Base-by-base conservation (phyloP, 2,888 invertebrate species). In the Scaptomyza cyrtandrae region DNA sequence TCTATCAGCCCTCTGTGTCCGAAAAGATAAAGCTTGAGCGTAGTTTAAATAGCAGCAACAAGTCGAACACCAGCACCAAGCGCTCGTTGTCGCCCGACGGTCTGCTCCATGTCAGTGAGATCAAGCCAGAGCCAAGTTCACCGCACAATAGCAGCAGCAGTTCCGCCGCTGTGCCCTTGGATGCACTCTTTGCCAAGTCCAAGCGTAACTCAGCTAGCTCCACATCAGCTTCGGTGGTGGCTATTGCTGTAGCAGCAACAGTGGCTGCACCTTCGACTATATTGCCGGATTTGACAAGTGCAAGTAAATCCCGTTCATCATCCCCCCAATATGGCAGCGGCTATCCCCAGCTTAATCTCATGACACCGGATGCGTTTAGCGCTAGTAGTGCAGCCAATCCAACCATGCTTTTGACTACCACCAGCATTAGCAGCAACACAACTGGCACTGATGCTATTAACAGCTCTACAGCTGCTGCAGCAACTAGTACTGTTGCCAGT, bases 351-450 rank as follows among this genome's bases (percentile, higher is more conserved):
- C 92, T 96, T 27, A 97, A 95, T 87, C 93, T 97, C 29, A 96
- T 97, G 95, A 97, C 97, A 0, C 97, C 98, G 0, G 97, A 97
- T 89, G 97, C 97, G 16, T 98, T 98, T 80, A 94, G 94, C 70
- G 94, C 95, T 1, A 85, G 61, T 59, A 3, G 52, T 14, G 43
- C 29, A n/a, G 37, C 62, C 7, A 39, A 69, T 3, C 46, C 78
- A 11, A 55, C 75, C 41, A 68, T 71, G 19, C 70, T 64, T 29
- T 53, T 84, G 44, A 49, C 80, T 27, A 67, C 81, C 4, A 72
- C 54, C 39, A 88, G 48, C 55, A 54, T 46, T 16, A 60, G 31
- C 35, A 57, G 68, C 24, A 68, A 24, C 13, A 44, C 73, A 33
- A 52, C 49, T 24, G 65, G 45, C n/a, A 54, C 35, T 5, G 69